These are phyloP conservation scores for Rousettus madagascariensis DNA, from an alignment of 2,797 vertebrate species.

Conservation along the genomic window DNA sequence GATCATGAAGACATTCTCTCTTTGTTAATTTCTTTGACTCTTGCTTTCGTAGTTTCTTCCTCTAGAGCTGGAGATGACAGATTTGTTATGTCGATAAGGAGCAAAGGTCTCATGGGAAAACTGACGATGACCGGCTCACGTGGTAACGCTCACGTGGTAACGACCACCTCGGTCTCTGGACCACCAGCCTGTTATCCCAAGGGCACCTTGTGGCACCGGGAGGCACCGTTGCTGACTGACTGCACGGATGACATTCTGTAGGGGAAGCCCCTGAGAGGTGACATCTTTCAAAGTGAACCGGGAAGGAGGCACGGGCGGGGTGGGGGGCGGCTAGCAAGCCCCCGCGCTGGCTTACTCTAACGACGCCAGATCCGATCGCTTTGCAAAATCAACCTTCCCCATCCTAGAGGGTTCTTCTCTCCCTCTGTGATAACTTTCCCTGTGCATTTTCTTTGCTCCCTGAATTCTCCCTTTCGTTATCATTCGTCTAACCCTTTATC, in stretches of 20 bases:
- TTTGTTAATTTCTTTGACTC: neutral
- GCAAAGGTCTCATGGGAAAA: neutral
- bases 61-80: neutral
- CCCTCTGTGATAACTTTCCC: neutral
- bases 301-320: neutral
- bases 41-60: neutral
- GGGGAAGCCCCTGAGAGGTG: neutral
- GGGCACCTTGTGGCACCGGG: no score
- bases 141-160: accelerated
- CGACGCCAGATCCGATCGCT: neutral
- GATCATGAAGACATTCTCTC: neutral
- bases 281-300: neutral
- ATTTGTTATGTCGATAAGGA: neutral
- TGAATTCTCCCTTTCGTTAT: neutral
- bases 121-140: neutral
- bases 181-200: neutral
- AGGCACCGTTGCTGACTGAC: neutral
- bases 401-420: no score
- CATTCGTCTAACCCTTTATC: neutral
- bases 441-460: neutral
- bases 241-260: neutral
- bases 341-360: neutral
- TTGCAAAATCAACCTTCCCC: neutral
- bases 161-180: neutral
- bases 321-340: neutral